A percentile compares a stretch with the other conserved stretches of the same genome.
Evolutionary conservation across 2,888 invertebrate genomes (phyloP).

Genomic region (Acrocyrtus sp.): DNA sequence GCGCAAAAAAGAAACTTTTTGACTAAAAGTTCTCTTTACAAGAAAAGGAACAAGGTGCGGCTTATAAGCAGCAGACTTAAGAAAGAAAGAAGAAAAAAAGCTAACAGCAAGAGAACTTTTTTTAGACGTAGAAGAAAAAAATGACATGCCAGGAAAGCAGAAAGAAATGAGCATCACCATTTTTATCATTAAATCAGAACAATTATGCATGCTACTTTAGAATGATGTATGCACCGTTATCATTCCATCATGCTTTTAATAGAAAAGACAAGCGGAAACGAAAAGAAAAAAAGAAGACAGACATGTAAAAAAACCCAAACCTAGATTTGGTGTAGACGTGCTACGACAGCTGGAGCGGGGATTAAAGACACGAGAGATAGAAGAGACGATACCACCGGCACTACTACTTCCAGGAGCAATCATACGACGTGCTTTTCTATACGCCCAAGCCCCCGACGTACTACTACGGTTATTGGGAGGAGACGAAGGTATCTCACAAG

Average conservation of each 20-base stretch:
- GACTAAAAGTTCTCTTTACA: too few species aligned
- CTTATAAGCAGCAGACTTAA: too few species aligned
- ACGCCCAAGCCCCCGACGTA: slow-evolving; percentile 71
- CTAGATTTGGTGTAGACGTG: slow-evolving; percentile 92
- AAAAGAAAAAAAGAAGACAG: slow-evolving; percentile 26
- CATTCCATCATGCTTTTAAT: too few species aligned
- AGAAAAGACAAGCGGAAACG: too few species aligned
- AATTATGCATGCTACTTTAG: too few species aligned
- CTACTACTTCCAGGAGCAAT: slow-evolving; percentile 43
- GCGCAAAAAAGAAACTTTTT: slow-evolving; percentile 29
- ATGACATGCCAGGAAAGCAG: too few species aligned
- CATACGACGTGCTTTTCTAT: slow-evolving; percentile 67
- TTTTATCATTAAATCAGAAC: slow-evolving; percentile 14
- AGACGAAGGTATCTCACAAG: too few species aligned
- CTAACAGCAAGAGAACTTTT: too few species aligned
- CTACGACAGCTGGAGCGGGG: slow-evolving; percentile 70
- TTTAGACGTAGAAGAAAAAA: too few species aligned
- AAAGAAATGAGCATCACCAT: slow-evolving; percentile 3
- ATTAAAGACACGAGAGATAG: slow-evolving; percentile 63
- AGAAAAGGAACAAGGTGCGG: too few species aligned
- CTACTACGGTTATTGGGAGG: slow-evolving; percentile 66
- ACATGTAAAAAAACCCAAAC: slow-evolving; percentile 68
- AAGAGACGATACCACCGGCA: slow-evolving; percentile 33
- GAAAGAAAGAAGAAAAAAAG: too few species aligned
- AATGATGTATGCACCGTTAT: too few species aligned